Base-by-base conservation (phyloP, 2,113 vertebrate genomes). In the Channa argus region DNA sequence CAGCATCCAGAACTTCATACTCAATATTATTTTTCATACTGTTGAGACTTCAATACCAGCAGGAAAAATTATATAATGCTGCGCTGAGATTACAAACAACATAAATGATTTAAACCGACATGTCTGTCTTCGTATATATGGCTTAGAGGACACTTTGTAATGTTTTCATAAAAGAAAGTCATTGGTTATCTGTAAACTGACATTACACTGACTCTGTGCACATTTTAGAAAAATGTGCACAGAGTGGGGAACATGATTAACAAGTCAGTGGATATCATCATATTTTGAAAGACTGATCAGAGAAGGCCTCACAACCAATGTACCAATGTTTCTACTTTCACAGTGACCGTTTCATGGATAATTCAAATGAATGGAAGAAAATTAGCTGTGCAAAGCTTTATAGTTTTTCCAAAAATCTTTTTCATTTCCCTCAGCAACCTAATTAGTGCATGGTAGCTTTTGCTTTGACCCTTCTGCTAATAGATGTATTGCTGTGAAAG, bases 121-220 rank as follows among this genome's bases (percentile, higher is more conserved):
- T 41, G 43, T 73, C 54, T 24, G 45, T 63, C 13, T 41, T 74
- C 10, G 77, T 43, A 39, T 50, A 78, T 84, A 82, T 84, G 77
- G 71, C 81, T 86, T 77, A 49, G 64, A 80, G 60, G 60, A 78
- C 12, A 6, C 37, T 24, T 8, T 34, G 2, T 14, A 10, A 2
- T 9, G 44, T 56, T n/a, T 66, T 41, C 4, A 41, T 41, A 41
- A 24, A 24, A 24, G 24, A 24, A 24, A 24, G 24, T 24, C 24
- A 24, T 24, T 24, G 24, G 24, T 24, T 24, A 24, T 24, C 24
- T 24, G 24, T 24, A 24, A 24, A 24, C 24, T 24, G 24, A 41
- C 13, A 53, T 65, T 49, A 56, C 7, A 12, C 49, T 9, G 67
- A 61, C 53, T n/a, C 36, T 37, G 5, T 71, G 8, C 34, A 77